Percentiles rank a stretch among this genome's conserved stretches.
Conservation (phyloP, 2,113 vertebrate genomes). For the Pseudorectes ferrugineus region DNA sequence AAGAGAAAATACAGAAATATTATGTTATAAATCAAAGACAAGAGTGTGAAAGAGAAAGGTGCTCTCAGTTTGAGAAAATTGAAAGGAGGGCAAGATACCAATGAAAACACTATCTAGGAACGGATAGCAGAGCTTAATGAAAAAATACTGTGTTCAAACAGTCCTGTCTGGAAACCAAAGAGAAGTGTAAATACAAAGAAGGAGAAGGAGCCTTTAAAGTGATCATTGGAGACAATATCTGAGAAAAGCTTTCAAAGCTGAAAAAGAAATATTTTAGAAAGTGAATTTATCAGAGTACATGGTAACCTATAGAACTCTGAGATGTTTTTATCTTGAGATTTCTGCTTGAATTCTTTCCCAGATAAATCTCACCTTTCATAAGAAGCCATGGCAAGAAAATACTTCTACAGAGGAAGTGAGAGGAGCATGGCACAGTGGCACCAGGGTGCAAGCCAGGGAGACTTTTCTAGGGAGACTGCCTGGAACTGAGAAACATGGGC, state of each 20-base stretch:
- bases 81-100: conserved; percentile 1
- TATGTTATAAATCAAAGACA: conserved; percentile 21
- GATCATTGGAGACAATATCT: not conserved
- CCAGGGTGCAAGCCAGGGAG: not conserved
- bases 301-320: not conserved
- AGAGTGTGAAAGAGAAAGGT: not conserved
- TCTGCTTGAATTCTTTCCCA: not conserved
- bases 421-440: fast-evolving
- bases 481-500: not conserved
- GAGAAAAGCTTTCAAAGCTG: not conserved
- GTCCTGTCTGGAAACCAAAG: not conserved
- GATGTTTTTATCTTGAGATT: not conserved
- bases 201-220: not conserved
- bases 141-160: not conserved
- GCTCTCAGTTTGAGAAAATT: not conserved
- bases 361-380: not conserved
- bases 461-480: not conserved
- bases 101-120: not conserved
- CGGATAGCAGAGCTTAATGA: not conserved
- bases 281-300: not conserved
- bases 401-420: not conserved
- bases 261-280: not conserved
- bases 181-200: conserved; percentile 29
- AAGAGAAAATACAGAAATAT: not conserved
- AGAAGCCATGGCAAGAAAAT: not conserved